Evolutionary conservation across 2,113 vertebrate genomes (phyloP), one percentile per base, ranked within the genome.

Genomic region (Bos javanicus): DNA sequence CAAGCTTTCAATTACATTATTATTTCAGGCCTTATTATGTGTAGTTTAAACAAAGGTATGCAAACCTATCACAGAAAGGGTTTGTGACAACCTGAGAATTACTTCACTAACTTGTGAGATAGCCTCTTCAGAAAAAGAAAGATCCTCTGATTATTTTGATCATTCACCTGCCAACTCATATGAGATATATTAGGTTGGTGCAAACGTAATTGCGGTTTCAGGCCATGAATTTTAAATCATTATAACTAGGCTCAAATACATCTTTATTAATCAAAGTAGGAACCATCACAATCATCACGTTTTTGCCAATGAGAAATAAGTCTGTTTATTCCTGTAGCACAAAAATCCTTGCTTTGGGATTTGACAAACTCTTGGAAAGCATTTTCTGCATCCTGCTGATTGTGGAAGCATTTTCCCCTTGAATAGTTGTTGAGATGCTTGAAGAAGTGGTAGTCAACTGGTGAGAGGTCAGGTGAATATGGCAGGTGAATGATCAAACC

Each of bases 1-100:
- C 46, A 94, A 92, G 46, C 89, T 96, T 96, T 96, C 50, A 84
- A 86, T 96, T 97, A 90, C 57, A 48, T 92, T 96, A 90, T 94
- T 91, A 84, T 94, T 97, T 97, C 43, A 93, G 93, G 43, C 15
- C 36, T 95, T 90, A 76, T 67, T 91, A 71, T 43, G 36, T 87
- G 25, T 33, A 82, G 48, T 94, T 98, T 93, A 91, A 92, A 89
- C 30, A 90, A 91, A 92, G 62, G 1, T 43, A 23, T 54, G 64
- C 71, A 81, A 94, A 56, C 28, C 11, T 82, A 80, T 89, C 74
- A 95, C 15, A 54, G 28, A 71, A 93, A 90, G 96, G 64, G 25
- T 93, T 6, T 91, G 62, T 92, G 86, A 97, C 91, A 97, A 90
- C 78, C 39, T 60, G 71, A 93, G 92, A 96, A 97, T 96, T 89